Evolutionary conservation across 1,140 invertebrate genomes (phyloP).

Genomic region (Apis dorsata): DNA sequence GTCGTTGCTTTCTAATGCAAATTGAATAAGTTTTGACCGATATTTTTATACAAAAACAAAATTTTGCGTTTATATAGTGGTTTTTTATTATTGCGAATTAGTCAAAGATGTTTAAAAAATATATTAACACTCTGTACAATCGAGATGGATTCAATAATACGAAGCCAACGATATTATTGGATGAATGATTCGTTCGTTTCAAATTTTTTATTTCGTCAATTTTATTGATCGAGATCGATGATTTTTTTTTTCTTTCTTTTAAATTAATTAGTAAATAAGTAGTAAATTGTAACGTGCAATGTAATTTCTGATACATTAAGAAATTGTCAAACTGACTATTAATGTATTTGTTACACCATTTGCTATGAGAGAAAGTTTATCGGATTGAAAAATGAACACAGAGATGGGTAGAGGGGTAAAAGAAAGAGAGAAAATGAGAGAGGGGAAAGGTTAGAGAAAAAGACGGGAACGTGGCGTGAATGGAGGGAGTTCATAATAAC

Average conservation of each 20-base stretch:
- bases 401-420: slow-evolving; percentile 42
- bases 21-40: too few relatives aligned
- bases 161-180: slow-evolving; percentile 66
- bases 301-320: too few relatives aligned
- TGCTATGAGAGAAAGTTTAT: slow-evolving; percentile 21
- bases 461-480: slow-evolving; percentile 52
- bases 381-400: slow-evolving; percentile 40
- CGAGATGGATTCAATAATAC: slow-evolving; percentile 69
- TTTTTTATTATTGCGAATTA: too few relatives aligned
- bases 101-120: too few relatives aligned
- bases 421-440: slow-evolving; percentile 30
- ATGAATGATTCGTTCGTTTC: slow-evolving; percentile 41
- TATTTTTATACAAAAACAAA: too few relatives aligned
- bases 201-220: slow-evolving; percentile 32
- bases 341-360: neutral
- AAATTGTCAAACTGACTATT: too few relatives aligned
- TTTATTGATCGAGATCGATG: too few relatives aligned
- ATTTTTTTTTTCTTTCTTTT: too few relatives aligned
- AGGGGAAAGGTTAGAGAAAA: slow-evolving; percentile 4
- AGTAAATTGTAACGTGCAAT: too few relatives aligned
- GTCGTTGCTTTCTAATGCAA: too few relatives aligned
- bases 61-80: too few relatives aligned
- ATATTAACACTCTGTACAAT: neutral
- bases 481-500: slow-evolving; percentile 74
- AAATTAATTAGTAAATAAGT: too few relatives aligned